These are phyloP conservation scores for Piaya cayana DNA, from an alignment of 2,113 vertebrate genomes.

Conservation along the genomic window DNA sequence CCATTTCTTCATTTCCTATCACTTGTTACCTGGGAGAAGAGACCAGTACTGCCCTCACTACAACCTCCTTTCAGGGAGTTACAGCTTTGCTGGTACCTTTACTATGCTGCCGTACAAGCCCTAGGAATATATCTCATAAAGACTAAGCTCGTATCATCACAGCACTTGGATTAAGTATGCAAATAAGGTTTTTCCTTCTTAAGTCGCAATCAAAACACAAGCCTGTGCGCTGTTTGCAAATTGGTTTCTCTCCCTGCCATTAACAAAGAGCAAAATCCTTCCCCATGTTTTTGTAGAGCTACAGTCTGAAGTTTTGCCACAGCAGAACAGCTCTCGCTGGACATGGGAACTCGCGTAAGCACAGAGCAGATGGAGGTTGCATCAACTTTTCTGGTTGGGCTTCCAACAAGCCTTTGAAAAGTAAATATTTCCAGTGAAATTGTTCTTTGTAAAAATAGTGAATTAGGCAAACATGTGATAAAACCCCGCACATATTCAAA, in stretches of 20 bases:
- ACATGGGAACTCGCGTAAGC: not conserved
- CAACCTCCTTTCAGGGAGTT: too few species aligned
- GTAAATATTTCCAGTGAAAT: conserved; percentile 42
- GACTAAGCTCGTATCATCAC: accelerated
- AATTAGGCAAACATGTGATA: conserved; percentile 38
- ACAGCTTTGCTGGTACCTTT: not conserved
- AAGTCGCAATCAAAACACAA: not conserved
- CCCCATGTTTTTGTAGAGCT: not conserved
- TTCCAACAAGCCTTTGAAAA: conserved; percentile 14
- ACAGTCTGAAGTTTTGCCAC: not conserved
- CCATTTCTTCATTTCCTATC: too few species aligned
- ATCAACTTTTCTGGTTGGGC: not conserved
- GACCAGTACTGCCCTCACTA: too few species aligned
- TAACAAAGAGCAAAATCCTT: not conserved
- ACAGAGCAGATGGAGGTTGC: not conserved
- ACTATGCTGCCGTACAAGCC: not conserved
- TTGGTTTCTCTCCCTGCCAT: not conserved
- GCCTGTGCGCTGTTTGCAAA: not conserved
- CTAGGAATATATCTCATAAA: not conserved
- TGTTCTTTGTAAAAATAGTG: conserved; percentile 3
- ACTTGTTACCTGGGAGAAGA: too few species aligned
- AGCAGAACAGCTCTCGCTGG: not conserved
- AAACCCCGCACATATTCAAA: conserved; percentile 33
- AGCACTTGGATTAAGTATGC: not conserved
- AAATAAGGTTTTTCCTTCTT: not conserved